These are phyloP conservation scores for Thereva nobilitata DNA, from an alignment of 2,888 invertebrate species.

Conservation along the genomic window DNA sequence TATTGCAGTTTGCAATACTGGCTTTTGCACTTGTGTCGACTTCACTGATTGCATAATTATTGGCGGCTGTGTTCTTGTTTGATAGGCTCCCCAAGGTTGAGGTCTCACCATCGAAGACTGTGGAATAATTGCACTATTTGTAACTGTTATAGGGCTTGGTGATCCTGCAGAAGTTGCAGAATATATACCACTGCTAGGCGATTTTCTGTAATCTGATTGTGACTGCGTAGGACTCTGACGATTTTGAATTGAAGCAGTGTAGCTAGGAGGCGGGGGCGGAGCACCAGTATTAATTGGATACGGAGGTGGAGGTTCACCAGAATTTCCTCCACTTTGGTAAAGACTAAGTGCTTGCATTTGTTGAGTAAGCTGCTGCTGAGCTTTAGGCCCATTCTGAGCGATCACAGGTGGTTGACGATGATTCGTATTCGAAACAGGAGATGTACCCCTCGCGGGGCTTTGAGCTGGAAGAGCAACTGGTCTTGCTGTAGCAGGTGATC, in stretches of 20 bases:
- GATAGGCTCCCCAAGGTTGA: conserved; percentile 81
- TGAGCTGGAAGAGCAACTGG: conserved; percentile 61
- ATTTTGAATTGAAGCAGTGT: conserved; percentile 83
- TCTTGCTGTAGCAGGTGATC: conserved; percentile 74
- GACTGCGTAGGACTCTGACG: conserved; percentile 84
- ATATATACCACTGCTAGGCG: conserved; percentile 84
- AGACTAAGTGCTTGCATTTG: conserved; percentile 86
- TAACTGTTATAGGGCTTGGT: conserved; percentile 79
- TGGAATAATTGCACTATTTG: conserved; percentile 62
- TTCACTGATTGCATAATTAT: conserved; percentile 97
- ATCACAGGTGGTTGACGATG: conserved; percentile 68
- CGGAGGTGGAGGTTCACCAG: conserved; percentile 71
- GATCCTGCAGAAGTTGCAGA: conserved; percentile 84
- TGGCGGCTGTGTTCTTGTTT: conserved; percentile 87
- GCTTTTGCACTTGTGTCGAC: conserved; percentile 94
- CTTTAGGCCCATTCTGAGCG: conserved; percentile 78
- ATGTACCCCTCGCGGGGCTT: conserved; percentile 71
- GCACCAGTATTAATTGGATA: conserved; percentile 67
- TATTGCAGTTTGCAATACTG: conserved; percentile 91
- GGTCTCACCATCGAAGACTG: conserved; percentile 74
- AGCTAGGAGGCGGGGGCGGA: conserved; percentile 70
- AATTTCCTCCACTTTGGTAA: conserved; percentile 67
- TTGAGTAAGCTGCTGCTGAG: conserved; percentile 83
- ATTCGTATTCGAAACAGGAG: conserved; percentile 65
- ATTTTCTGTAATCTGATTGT: conserved; percentile 77